phyloP scores from a whole-genome alignment of 2,888 invertebrate species.

The Dicycla oo region DNA sequence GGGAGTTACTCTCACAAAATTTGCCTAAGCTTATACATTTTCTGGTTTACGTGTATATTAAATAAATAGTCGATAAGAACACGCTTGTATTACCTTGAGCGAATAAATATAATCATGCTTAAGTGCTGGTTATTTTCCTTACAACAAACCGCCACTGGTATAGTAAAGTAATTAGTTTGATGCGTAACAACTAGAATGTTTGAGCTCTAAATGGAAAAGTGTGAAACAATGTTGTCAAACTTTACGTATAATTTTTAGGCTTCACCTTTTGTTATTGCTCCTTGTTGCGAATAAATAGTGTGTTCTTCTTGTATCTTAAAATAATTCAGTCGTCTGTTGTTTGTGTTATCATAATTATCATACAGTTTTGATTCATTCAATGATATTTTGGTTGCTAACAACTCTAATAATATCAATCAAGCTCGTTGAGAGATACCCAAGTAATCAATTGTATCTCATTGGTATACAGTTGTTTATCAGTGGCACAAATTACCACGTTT shows the following conservation, averaged over 20 bases:
- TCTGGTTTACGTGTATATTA: not conserved
- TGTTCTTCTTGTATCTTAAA: not conserved
- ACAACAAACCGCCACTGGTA: not conserved
- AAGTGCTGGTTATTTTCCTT: constrained; percentile 5
- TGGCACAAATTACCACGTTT: too few species aligned
- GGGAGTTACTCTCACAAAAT: not conserved
- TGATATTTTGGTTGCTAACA: constrained; percentile 20
- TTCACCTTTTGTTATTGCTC: not conserved
- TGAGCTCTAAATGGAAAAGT: not conserved
- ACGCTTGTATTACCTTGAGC: not conserved
- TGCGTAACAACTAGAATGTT: not conserved
- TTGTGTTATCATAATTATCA: too few species aligned
- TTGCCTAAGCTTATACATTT: too few species aligned
- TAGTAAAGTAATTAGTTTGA: not conserved
- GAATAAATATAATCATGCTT: not conserved
- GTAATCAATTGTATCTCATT: constrained; percentile 47
- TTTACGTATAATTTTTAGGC: not conserved
- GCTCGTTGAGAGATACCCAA: constrained; percentile 7
- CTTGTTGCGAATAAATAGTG: not conserved
- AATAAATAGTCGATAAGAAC: not conserved
- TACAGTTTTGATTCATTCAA: constrained; percentile 9
- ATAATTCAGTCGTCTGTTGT: not conserved
- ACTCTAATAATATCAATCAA: constrained; percentile 44
- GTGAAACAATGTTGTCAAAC: too few species aligned
- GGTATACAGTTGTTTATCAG: not conserved